Conservation (phyloP, 2,797 vertebrate species). For the Pseudochaenichthys georgianus region DNA sequence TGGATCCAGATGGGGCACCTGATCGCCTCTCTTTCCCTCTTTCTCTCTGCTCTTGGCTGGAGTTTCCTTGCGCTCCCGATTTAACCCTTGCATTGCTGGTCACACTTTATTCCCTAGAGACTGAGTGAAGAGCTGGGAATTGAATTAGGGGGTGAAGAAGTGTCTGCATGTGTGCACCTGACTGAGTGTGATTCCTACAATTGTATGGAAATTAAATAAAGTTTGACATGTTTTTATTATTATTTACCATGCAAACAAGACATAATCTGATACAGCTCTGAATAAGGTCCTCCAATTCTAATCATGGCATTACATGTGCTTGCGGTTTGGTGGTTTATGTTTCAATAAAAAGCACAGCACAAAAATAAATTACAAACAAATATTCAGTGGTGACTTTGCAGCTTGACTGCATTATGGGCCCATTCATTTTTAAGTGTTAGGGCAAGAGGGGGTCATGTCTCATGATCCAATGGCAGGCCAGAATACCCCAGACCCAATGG, state of each 20-base stretch:
- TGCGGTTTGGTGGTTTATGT: conserved; percentile 4
- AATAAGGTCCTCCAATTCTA: conserved; percentile 5
- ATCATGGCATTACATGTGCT: not conserved
- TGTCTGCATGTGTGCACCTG: conserved; percentile 10
- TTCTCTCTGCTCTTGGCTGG: conserved; percentile 14
- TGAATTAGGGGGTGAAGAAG: conserved; percentile 31
- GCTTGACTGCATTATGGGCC: conserved; percentile 61
- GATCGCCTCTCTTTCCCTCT: conserved; percentile 38
- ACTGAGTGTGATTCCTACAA: conserved; percentile 19
- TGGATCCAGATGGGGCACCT: conserved; percentile 81
- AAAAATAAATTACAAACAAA: conserved; percentile 10
- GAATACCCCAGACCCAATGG: conserved; percentile 71
- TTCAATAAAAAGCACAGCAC: not conserved
- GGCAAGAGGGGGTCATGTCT: conserved; percentile 58
- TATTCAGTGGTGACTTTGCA: conserved; percentile 41
- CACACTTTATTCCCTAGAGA: conserved; percentile 33
- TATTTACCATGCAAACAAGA: conserved; percentile 14
- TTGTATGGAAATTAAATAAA: conserved; percentile 49
- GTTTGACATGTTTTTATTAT: conserved; percentile 22
- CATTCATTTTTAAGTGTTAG: conserved; percentile 60
- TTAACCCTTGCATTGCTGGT: conserved; percentile 58
- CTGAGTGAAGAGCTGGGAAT: conserved; percentile 28
- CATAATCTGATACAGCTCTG: not conserved
- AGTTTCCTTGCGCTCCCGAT: conserved; percentile 39
- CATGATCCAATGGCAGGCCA: conserved; percentile 58